phyloP scores from a whole-genome alignment of 2,888 invertebrate species.

The Pollenia angustigena region DNA sequence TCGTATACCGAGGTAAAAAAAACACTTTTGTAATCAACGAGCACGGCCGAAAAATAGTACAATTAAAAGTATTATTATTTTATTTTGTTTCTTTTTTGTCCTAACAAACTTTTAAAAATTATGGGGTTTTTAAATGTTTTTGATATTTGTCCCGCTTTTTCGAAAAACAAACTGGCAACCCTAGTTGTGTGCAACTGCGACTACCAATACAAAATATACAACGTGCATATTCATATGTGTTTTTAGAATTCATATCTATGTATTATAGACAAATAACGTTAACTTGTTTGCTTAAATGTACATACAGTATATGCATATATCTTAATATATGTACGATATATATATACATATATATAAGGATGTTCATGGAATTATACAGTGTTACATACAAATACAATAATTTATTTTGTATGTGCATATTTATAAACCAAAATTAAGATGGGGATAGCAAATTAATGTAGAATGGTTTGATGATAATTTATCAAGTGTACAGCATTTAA shows the following conservation, averaged over 20 bases:
- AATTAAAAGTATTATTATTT: too few species aligned
- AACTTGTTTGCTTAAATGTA: constrained; percentile 59
- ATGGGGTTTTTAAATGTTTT: too few species aligned
- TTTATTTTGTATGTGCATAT: not conserved
- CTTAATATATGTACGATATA: not conserved
- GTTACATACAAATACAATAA: too few species aligned
- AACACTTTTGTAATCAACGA: too few species aligned
- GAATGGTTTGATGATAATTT: constrained; percentile 71
- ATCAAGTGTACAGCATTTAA: constrained; percentile 72
- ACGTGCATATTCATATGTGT: not conserved
- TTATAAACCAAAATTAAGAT: constrained; percentile 50
- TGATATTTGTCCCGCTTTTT: too few species aligned
- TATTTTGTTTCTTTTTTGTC: too few species aligned
- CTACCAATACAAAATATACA: not conserved
- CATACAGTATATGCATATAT: not conserved
- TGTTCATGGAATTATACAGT: too few species aligned
- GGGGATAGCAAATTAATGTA: constrained; percentile 64
- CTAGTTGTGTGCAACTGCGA: not conserved
- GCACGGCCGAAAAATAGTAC: too few species aligned
- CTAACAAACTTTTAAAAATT: too few species aligned
- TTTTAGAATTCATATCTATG: not conserved
- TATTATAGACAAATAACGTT: constrained; percentile 39
- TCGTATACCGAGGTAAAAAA: too few species aligned
- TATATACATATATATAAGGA: not conserved
- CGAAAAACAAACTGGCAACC: too few species aligned